Evolutionary conservation across 1,140 invertebrate species (phyloP), one percentile per base, ranked within the genome.

Genomic region (Ceratosolen solmsi): DNA sequence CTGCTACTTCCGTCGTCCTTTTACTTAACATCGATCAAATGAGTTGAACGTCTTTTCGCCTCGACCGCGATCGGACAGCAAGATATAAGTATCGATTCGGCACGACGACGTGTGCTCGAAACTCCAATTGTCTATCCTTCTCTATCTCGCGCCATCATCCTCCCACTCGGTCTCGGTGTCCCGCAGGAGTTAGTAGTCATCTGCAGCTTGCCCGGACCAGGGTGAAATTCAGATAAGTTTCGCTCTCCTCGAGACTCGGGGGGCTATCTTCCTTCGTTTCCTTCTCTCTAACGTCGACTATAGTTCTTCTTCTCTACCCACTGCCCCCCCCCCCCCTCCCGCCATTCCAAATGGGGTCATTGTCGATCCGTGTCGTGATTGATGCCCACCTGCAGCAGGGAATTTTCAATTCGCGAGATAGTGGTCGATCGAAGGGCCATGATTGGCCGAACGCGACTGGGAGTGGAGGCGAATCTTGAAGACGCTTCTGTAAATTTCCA

Each of bases 151-250:
- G n/a, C n/a, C n/a, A n/a, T n/a, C n/a, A n/a, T 17, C 17, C 20
- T 68, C 20, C 13, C 33, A 17, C 25, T 9, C 46, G 11, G 9
- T 8, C 68, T 36, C 3, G 30, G 15, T 65, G 15, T 38, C 41
- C 20, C 73, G 15, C 22, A 17, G 22, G 36, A 25, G n/a, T 2
- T 22, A 46, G 38, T 13, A 22, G 36, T 27, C 54, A 15, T 51
- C 30, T 41, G 22, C 27, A 71, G 49, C 65, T 71, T 38, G 8
- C 38, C 25, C 51, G 63, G 71, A 20, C 33, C 13, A 46, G 46
- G 20, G 27, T 11, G 74, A 77, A 82, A 82, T 82, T 82, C 75
- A 82, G 81, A 82, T 79, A 82, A 78, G 75, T 82, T 82, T 82
- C 54, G 51, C 17, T 49, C 74, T 68, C 51, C 27, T 17, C 70